These are phyloP conservation scores for Drosophila pseudoananassae DNA, from an alignment of 1,140 invertebrate genomes.

Conservation along the genomic window DNA sequence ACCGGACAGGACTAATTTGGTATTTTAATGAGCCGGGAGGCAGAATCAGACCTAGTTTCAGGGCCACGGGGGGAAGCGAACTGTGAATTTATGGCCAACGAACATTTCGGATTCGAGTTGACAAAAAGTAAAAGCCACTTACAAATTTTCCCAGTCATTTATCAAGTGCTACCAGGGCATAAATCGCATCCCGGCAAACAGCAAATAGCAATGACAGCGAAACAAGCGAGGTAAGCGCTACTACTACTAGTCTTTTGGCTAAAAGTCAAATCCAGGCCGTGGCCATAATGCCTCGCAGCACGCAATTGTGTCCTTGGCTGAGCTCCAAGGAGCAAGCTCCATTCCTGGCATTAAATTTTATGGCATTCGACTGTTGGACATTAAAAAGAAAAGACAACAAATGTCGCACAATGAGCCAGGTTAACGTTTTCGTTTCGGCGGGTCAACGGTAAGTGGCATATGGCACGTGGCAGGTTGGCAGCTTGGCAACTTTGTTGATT, in stretches of 20 bases:
- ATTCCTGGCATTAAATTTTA: constrained; percentile 69
- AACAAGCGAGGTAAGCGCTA: constrained; percentile 35
- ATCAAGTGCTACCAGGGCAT: constrained; percentile 65
- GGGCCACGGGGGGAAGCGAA: constrained; percentile 40
- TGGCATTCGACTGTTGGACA: constrained; percentile 70
- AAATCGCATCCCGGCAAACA: constrained; percentile 73
- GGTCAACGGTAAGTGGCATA: constrained; percentile 55
- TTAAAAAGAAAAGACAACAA: constrained; percentile 74
- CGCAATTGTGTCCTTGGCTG: constrained; percentile 54
- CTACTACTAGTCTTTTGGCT: constrained; percentile 28
- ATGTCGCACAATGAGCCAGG: constrained; percentile 43
- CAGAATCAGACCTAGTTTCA: constrained; percentile 11
- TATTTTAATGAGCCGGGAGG: constrained; percentile 33
- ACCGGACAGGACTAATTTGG: constrained; percentile 41
- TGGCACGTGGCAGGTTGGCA: constrained; percentile 44
- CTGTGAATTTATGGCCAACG: constrained; percentile 69
- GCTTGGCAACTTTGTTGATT: constrained; percentile 51
- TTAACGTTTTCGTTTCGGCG: constrained; percentile 30
- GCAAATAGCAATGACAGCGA: constrained; percentile 70
- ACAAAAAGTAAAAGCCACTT: constrained; percentile 54
- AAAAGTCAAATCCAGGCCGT: constrained; percentile 39
- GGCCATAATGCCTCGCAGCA: constrained; percentile 53
- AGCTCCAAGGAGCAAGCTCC: constrained; percentile 4
- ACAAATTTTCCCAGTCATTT: constrained; percentile 67
- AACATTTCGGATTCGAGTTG: constrained; percentile 32